phyloP scores from a whole-genome alignment of 2,113 vertebrate species.

The Trichechus manatus region DNA sequence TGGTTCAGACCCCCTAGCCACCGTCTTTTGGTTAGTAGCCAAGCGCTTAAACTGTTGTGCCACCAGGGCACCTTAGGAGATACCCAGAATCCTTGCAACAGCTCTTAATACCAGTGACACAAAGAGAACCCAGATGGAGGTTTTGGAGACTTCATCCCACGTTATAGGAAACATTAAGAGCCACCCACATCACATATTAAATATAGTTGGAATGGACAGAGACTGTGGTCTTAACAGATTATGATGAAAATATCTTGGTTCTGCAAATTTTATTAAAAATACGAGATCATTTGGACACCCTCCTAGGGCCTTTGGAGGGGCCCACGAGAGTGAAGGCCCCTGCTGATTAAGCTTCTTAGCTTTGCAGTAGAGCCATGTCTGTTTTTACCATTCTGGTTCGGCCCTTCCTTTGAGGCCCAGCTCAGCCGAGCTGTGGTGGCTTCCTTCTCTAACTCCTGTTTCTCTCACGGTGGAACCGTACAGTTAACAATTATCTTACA shows the following conservation, averaged over 20 bases:
- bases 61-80: background rate
- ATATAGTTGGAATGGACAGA: background rate
- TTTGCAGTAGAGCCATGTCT: background rate
- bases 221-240: background rate
- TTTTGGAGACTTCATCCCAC: background rate
- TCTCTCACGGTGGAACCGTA: background rate
- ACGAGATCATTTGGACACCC: background rate
- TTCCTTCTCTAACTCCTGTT: background rate
- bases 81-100: background rate
- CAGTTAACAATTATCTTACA: background rate
- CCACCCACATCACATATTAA: background rate
- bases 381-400: background rate
- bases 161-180: constrained; percentile 29
- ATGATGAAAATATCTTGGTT: background rate
- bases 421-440: background rate
- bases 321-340: background rate
- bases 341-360: background rate
- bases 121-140: background rate
- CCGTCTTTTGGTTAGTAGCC: background rate
- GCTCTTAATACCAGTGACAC: background rate
- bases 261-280: background rate
- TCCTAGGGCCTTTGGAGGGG: background rate
- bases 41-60: background rate
- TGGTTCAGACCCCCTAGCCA: background rate
- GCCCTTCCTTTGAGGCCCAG: background rate